Evolutionary conservation across 2,113 vertebrate species (phyloP), one percentile per base, ranked within the genome.

Genomic region (Nasalis larvatus): DNA sequence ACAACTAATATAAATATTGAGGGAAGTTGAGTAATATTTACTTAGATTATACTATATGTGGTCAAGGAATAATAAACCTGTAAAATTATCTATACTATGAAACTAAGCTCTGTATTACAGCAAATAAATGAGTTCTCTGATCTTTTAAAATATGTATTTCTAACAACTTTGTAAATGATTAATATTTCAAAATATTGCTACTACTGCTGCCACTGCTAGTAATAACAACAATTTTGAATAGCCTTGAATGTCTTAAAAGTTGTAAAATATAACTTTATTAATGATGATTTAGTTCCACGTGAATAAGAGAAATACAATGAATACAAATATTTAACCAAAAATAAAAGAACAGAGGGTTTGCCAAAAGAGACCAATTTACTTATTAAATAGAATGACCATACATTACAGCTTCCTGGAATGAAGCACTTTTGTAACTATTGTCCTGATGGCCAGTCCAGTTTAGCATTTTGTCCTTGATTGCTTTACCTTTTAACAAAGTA

Each of bases 1-100:
- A 96, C 4, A 97, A 23, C 21, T 96, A 98, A 96, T 95, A n/a
- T 80, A 35, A 89, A 89, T 97, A 94, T 7, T 32, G 14, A 27
- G 5, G 4, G 35, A 8, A 81, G 42, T 3, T 74, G 97, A 92
- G 63, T 94, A 96, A 76, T 82, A 97, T 96, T 93, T 96, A 96
- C 93, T 85, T 7, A 86, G 66, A 93, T 94, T 80, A 96, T 74
- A 96, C 95, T 63, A 1, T 76, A 93, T 95, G 98, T 96, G 21
- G 76, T 82, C 96, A 95, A 73, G 63, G 68, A 97, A 91, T 93
- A 83, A 40, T 96, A 97, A 84, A 94, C 54, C 82, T 96, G 82
- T 80, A 96, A 96, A 98, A 96, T 84, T 66, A 76, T 93, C 73
- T n/a, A 16, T 63, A 95, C 56, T 88, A 37, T 52, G 80, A 87